Evolutionary conservation across 2,888 invertebrate species (phyloP), one percentile per base, ranked within the genome.

Genomic region (Pyrrhia umbra): DNA sequence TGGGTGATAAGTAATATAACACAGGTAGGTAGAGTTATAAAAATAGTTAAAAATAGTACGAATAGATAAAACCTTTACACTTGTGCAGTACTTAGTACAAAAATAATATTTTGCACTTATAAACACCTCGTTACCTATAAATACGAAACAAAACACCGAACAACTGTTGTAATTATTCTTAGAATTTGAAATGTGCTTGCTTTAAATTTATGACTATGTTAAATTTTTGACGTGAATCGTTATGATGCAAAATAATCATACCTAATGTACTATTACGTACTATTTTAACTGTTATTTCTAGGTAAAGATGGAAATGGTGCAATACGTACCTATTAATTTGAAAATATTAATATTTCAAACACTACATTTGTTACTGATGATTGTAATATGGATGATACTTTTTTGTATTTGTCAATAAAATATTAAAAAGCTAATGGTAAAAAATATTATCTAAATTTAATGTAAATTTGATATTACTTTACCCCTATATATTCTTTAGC

Each of bases 101-200:
- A 65, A 68, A 50, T 69, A 50, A 67, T 70, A 65, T 71, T 69
- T 42, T 70, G 75, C 77, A 77, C 34, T 43, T 69, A 70, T 30
- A 68, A 77, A 75, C 66, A 75, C 68, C 51, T 71, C 59, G 75
- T 84, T 88, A 85, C 84, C 76, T 87, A 85, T 82, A 85, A 87
- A 80, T 77, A 81, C 83, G 91, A 88, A 92, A 93, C 84, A 81
- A 80, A 86, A 92, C 91, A 92, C 92, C 91, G 47, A 66, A 70
- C 85, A 85, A 89, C 85, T 89, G 89, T 87, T 85, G 89, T 87
- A 90, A 90, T n/a, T 82, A 88, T 92, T 93, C 93, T 88, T 18
- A 88, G 93, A 93, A 92, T 85, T 84, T 55, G 52, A 85, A 87
- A 84, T 89, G 80, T 90, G 92, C 90, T 88, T 85, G 88, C 81